phyloP scores from a whole-genome alignment of 2,797 vertebrate species.

The Anableps anableps region DNA sequence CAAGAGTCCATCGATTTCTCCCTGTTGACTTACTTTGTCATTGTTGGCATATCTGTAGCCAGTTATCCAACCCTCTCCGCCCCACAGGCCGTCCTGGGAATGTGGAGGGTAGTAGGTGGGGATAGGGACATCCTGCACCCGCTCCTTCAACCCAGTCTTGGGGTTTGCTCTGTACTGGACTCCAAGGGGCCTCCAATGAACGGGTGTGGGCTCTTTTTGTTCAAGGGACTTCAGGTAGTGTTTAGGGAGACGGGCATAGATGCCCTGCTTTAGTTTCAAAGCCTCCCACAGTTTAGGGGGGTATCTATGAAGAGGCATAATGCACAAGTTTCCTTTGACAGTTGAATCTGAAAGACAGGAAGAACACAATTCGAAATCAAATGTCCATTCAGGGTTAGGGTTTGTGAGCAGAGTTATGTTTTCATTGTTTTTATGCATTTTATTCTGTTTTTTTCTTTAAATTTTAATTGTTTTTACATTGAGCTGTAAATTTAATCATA shows the following conservation, averaged over 20 bases:
- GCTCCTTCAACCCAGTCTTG: constrained; percentile 82
- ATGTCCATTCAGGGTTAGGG: no score
- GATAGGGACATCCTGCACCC: constrained; percentile 90
- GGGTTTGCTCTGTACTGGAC: constrained; percentile 81
- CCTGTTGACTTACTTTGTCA: constrained; percentile 86
- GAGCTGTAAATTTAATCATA: no score
- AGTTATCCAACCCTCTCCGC: constrained; percentile 90
- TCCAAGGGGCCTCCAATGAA: constrained; percentile 88
- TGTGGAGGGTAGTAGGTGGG: constrained; percentile 84
- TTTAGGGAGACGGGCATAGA: constrained; percentile 87
- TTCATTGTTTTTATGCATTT: no score
- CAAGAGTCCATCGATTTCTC: not conserved
- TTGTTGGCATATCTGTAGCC: constrained; percentile 88
- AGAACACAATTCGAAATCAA: not conserved
- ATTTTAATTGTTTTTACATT: no score
- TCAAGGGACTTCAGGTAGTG: constrained; percentile 87
- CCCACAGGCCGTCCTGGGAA: constrained; percentile 91
- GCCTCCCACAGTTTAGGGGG: constrained; percentile 85
- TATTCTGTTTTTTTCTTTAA: no score
- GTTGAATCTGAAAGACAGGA: constrained; percentile 31
- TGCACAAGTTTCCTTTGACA: not conserved
- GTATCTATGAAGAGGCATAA: constrained; percentile 89
- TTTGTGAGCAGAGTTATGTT: no score
- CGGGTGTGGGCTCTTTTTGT: constrained; percentile 77
- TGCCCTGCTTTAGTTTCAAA: constrained; percentile 85